phyloP scores from a whole-genome alignment of 2,797 vertebrate species.

The Acipenser ruthenus region DNA sequence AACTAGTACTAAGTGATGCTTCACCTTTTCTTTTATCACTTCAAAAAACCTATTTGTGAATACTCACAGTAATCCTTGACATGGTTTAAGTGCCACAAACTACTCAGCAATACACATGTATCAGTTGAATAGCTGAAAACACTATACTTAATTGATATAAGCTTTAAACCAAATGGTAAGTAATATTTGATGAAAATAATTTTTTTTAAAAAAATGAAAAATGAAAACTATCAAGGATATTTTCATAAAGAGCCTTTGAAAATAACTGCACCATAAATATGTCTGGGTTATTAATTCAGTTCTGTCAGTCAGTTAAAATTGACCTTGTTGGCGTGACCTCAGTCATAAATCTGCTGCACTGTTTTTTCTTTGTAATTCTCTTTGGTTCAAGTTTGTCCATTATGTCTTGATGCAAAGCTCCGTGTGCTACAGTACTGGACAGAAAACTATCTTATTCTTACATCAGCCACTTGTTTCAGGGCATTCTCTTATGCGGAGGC shows the following conservation, averaged over 20 bases:
- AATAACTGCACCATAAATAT: background rate
- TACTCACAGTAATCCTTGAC: no score
- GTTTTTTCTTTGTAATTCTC: conserved; percentile 12
- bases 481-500: conserved; percentile 21
- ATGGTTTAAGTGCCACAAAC: no score
- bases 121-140: no score
- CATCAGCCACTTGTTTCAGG: conserved; percentile 37
- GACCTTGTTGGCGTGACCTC: conserved; percentile 14
- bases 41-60: no score
- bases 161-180: no score
- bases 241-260: background rate
- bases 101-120: no score
- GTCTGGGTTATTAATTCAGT: conserved; percentile 3
- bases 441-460: conserved; percentile 26
- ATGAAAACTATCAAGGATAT: background rate
- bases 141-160: no score
- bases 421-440: conserved; percentile 26
- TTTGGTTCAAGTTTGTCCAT: conserved; percentile 6
- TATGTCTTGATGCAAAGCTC: conserved; percentile 16
- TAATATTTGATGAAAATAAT: no score
- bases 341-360: conserved; percentile 19
- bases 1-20: no score
- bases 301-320: background rate
- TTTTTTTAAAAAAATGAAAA: background rate
- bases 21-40: no score